phyloP scores from a whole-genome alignment of 2,888 invertebrate species.

The Hoplodrina ambigua region DNA sequence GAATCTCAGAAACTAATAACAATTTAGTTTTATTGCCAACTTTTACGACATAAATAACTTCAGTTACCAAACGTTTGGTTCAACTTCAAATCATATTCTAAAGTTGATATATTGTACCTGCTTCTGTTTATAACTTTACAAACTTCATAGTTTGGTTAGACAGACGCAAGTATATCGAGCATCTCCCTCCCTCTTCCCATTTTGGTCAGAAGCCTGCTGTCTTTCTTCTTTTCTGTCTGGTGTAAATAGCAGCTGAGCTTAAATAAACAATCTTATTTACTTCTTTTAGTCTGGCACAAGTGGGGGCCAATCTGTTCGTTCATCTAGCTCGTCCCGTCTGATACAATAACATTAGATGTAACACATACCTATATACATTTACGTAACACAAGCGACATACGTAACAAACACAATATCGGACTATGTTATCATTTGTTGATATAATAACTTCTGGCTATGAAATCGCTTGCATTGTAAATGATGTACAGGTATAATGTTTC shows the following conservation, averaged over 20 bases:
- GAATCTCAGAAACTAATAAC: slow-evolving; percentile 11
- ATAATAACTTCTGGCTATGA: slow-evolving; percentile 14
- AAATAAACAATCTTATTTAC: slow-evolving; percentile 14
- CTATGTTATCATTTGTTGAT: slow-evolving; percentile 39
- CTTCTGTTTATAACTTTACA: slow-evolving; percentile 1
- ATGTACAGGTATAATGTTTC: slow-evolving; percentile 26
- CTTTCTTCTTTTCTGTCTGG: slow-evolving; percentile 33
- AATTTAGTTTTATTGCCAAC: slow-evolving; percentile 16
- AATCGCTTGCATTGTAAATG: not conserved
- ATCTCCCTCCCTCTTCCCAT: not conserved
- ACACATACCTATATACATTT: slow-evolving; percentile 4
- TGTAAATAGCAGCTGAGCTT: slow-evolving; percentile 5
- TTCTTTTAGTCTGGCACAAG: slow-evolving; percentile 27
- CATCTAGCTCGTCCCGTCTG: not conserved
- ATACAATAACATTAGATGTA: slow-evolving; percentile 12
- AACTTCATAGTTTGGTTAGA: not conserved
- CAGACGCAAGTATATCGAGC: slow-evolving; percentile 24
- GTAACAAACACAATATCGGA: slow-evolving; percentile 24
- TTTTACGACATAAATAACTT: slow-evolving; percentile 13
- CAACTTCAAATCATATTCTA: not conserved
- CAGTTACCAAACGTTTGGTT: not conserved
- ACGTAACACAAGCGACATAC: slow-evolving; percentile 25
- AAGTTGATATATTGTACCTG: not conserved
- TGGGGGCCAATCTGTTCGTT: slow-evolving; percentile 8
- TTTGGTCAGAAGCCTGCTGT: not conserved